phyloP scores from a whole-genome alignment of 2,797 vertebrate genomes.

The Lepilemur septentrionalis region DNA sequence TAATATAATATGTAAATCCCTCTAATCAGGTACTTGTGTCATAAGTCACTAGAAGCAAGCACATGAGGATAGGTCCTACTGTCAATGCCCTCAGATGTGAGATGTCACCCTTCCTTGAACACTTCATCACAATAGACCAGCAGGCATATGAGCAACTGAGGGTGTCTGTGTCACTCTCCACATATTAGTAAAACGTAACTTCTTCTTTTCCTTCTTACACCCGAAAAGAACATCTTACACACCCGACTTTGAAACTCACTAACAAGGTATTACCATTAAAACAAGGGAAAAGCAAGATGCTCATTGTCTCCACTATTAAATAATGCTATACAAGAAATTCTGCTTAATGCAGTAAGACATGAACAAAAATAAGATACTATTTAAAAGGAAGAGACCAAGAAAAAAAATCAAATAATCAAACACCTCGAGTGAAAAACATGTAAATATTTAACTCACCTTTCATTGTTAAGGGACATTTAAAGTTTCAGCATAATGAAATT shows the following conservation, averaged over 20 bases:
- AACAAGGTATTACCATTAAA: background rate
- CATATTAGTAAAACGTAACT: background rate
- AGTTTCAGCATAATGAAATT: background rate
- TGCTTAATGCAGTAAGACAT: background rate
- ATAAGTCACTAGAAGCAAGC: background rate
- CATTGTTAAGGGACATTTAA: background rate
- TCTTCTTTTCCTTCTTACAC: background rate
- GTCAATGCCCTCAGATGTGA: rapidly evolving
- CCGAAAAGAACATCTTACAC: background rate
- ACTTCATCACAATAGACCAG: background rate
- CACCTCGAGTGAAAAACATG: background rate
- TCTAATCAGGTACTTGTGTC: background rate
- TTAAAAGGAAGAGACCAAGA: background rate
- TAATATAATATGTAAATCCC: background rate
- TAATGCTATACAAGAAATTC: background rate
- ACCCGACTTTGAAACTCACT: background rate
- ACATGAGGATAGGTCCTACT: background rate
- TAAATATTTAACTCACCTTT: background rate
- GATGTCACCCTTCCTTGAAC: background rate
- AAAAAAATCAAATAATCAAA: background rate
- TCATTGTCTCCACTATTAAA: background rate
- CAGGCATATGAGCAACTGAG: rapidly evolving
- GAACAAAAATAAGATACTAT: background rate
- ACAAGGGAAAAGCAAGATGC: background rate
- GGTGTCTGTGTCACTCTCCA: background rate